Base-by-base conservation (phyloP, 2,113 vertebrate genomes). In the Colistium nudipinnis region DNA sequence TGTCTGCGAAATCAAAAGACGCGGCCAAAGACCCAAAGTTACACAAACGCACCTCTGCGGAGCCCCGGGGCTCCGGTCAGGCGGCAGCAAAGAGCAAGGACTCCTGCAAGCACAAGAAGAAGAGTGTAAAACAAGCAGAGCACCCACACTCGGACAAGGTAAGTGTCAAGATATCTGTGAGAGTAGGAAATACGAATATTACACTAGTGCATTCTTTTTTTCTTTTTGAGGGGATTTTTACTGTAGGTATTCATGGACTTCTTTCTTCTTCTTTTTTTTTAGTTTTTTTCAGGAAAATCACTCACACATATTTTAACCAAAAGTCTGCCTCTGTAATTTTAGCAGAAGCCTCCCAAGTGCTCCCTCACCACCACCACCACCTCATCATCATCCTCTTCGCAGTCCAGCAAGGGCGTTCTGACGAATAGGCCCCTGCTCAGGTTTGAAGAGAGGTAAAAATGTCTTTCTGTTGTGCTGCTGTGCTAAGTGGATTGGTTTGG, bases 391-490 rank as follows among this genome's bases (percentile, higher is more conserved):
- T 90, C 92, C 70, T 89, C 94, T 84, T 90, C 91, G 82, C 88
- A 93, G 91, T 87, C 92, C 85, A 81, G 92, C 69, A 91, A 86
- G 74, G 86, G 87, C 63, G 78, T 90, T 57, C 85, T 86, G 62
- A 88, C 90, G 76, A 90, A 72, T 60, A 95, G 93, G 88, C 93
- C 94, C 59, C 83, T 90, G 54, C 82, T 91, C 51, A 93, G 87
- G 68, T 74, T 85, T 44, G 93, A 93, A 11, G 81, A 94, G 78
- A 93, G 89, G 97, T 99, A 90, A 90, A 91, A n/a, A 14, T 44
- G 20, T 14, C 4, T 24, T 17, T 22, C 16, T 7, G 31, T 9
- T 9, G 4, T 33, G 31, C 31, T 9, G 4, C 9, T 33, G 35
- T 11, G 35, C 35, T 33, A 36, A n/a, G n/a, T n/a, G n/a, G n/a